Evolutionary conservation across 2,113 vertebrate genomes (phyloP), one percentile per base, ranked within the genome.

Genomic region (Myocastor coypus): DNA sequence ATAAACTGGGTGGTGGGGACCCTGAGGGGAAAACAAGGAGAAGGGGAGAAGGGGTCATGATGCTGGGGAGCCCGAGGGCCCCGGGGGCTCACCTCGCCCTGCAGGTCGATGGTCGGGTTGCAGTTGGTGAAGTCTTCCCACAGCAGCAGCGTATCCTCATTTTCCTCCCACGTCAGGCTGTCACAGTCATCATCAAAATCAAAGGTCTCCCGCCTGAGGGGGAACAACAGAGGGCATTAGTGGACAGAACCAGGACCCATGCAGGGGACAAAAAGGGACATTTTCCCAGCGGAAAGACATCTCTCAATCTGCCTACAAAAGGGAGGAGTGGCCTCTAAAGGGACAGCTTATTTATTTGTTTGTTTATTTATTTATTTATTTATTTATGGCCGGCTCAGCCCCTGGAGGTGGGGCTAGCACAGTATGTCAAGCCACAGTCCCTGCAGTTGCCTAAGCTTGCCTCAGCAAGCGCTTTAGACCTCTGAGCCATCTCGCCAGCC

Each of bases 101-200:
- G 99, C 57, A 98, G 97, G 92, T 99, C 97, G 1, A 97, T 97
- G 0, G 98, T 98, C 0, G 99, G 97, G 46, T 99, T 99, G 98
- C 99, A 99, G 98, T 99, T 99, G 34, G 99, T 98, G 95, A 99
- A 99, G 97, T 99, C 99, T 84, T 99, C 99, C 99, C 99, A 99
- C 7, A 99, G 98, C 82, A 99, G 97, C 97, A 99, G 96, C 0
- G 99, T 99, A 69, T 99, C 99, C 89, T 99, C 99, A 0, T 99
- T 99, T 96, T 99, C 99, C 78, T 99, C 99, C 99, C 99, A 99
- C 0, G 99, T 99, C 97, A 99, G 98, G 96, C 99, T 99, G 98
- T 99, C 99, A 30, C 99, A 99, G 98, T 99, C 99, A 0, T 99
- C 99, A 9, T 99, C 99, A 14, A 99, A 99, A 77, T 99, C 99